Evolutionary conservation across 2,113 vertebrate genomes (phyloP).

Genomic region (Pandion haliaetus): DNA sequence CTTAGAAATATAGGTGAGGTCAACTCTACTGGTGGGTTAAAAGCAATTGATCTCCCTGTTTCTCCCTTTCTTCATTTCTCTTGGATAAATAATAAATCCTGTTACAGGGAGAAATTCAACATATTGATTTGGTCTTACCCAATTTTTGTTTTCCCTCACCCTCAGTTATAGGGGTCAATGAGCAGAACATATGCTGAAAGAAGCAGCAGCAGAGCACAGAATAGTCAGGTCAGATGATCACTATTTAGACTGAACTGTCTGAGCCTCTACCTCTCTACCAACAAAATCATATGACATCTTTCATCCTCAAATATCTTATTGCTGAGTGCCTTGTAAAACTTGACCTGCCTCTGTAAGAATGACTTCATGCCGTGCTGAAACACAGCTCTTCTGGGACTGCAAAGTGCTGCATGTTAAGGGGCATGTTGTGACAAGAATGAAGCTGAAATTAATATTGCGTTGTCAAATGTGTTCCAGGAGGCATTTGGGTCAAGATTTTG

Average conservation of each 20-base stretch:
- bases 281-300: constrained; percentile 41
- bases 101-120: neutral
- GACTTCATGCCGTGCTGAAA: neutral
- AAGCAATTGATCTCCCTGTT: neutral
- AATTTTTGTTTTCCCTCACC: neutral
- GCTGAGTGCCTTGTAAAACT: neutral
- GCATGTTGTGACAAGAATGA: neutral
- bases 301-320: constrained; percentile 36
- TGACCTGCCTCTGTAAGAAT: neutral
- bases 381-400: neutral
- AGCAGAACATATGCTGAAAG: neutral
- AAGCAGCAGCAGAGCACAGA: neutral
- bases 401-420: neutral
- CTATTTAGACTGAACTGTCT: constrained; percentile 38
- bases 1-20: neutral
- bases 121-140: neutral
- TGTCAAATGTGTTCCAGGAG: neutral
- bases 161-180: neutral
- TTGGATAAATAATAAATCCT: neutral
- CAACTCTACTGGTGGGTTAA: neutral
- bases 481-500: neutral
- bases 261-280: constrained; percentile 44
- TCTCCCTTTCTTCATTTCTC: neutral
- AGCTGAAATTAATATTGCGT: neutral
- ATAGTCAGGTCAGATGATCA: constrained; percentile 9